These are phyloP conservation scores for Plestiodon gilberti DNA, from an alignment of 2,113 vertebrate species.

Conservation along the genomic window DNA sequence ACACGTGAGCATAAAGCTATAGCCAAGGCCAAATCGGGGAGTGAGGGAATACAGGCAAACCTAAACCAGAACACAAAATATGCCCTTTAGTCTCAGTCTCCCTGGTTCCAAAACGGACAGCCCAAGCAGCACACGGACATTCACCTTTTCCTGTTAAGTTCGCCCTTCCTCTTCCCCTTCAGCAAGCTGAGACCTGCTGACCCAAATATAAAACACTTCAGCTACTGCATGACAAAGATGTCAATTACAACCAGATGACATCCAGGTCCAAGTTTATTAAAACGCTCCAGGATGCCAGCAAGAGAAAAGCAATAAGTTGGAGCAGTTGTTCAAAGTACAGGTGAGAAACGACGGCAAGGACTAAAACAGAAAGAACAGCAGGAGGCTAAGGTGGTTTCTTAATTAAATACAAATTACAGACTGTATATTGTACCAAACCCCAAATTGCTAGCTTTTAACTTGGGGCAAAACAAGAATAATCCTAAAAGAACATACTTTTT, in stretches of 20 bases:
- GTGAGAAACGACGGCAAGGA: constrained; percentile 60
- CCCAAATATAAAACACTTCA: not conserved
- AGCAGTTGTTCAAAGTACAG: constrained; percentile 54
- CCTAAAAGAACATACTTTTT: constrained; percentile 39
- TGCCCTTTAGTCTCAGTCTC: too few relatives aligned
- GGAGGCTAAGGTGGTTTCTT: constrained; percentile 42
- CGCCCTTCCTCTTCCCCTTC: not conserved
- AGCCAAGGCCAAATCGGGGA: too few relatives aligned
- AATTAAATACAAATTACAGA: constrained; percentile 63
- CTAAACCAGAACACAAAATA: too few relatives aligned
- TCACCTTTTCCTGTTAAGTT: not conserved
- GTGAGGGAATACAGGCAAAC: too few relatives aligned
- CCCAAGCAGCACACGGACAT: not conserved
- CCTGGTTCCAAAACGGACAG: too few relatives aligned
- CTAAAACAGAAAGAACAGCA: constrained; percentile 49
- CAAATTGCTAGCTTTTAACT: constrained; percentile 49
- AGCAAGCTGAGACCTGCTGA: not conserved
- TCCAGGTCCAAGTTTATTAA: constrained; percentile 51
- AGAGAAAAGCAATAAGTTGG: constrained; percentile 59
- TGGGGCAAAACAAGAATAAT: constrained; percentile 63
- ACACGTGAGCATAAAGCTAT: too few relatives aligned
- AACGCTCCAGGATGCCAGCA: constrained; percentile 50
- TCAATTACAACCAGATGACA: constrained; percentile 18
- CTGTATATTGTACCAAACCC: not conserved
- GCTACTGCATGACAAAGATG: constrained; percentile 3